Evolutionary conservation across 53 echinoderm and acorn worm genomes (phyloP).

Genomic region (Crossaster papposus): DNA sequence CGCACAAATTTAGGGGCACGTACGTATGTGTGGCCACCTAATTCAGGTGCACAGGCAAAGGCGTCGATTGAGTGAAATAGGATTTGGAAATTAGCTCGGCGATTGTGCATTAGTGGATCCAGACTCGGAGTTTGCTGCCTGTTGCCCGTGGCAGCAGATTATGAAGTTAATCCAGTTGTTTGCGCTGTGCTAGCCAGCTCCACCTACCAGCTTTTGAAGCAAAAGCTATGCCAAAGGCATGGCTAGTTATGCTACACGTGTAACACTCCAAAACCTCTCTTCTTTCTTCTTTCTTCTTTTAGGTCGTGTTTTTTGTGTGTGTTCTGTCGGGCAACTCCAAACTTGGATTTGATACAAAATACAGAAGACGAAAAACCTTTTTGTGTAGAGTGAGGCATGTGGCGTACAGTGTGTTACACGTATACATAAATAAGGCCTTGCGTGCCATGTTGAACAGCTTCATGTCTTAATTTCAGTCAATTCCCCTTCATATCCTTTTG

Average conservation of each 20-base stretch:
- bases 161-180: conserved; percentile 5
- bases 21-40: too few species aligned
- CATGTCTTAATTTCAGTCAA: neutral
- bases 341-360: neutral
- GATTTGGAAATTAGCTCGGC: neutral
- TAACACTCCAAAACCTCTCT: neutral
- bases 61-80: neutral
- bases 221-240: neutral
- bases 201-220: neutral
- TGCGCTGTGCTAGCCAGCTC: neutral
- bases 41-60: too few species aligned
- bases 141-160: neutral
- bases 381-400: too few species aligned
- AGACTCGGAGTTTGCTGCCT: neutral
- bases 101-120: neutral
- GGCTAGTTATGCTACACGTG: neutral
- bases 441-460: too few species aligned
- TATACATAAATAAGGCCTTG: too few species aligned
- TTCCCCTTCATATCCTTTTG: neutral
- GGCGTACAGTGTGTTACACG: too few species aligned
- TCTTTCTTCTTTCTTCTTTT: too few species aligned
- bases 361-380: neutral
- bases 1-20: neutral
- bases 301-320: too few species aligned
- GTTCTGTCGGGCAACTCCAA: neutral